These are phyloP conservation scores for Arrhamphus sclerolepis DNA, from an alignment of 2,797 vertebrate genomes.

Conservation along the genomic window DNA sequence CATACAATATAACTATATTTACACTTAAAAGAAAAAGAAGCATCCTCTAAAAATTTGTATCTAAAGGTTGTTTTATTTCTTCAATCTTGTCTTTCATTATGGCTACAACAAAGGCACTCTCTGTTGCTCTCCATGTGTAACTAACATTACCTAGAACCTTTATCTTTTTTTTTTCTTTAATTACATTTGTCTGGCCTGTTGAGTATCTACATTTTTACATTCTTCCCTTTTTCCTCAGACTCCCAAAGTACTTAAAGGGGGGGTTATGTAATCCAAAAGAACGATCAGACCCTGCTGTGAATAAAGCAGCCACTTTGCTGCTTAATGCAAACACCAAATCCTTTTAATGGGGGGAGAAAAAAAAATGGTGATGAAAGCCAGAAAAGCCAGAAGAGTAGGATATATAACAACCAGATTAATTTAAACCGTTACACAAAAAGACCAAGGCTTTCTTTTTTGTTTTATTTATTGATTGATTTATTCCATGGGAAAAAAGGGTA, in stretches of 20 bases:
- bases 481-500: constrained; percentile 11
- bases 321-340: constrained; percentile 8
- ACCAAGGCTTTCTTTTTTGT: neutral
- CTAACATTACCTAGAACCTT: neutral
- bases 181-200: neutral
- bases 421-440: constrained; percentile 13
- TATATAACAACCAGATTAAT: constrained; percentile 20
- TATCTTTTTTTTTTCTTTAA: neutral
- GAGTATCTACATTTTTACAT: neutral
- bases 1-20: no score
- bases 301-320: constrained; percentile 21
- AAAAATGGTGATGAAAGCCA: constrained; percentile 24
- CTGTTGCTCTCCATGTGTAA: no score
- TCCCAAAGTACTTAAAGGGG: constrained; percentile 11
- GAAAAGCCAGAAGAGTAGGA: constrained; percentile 5
- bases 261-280: constrained; percentile 26
- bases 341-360: constrained; percentile 28
- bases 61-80: no score
- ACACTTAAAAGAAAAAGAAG: no score
- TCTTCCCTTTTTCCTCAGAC: neutral
- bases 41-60: no score
- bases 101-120: no score
- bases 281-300: constrained; percentile 13
- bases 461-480: no score
- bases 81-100: no score